Base-by-base conservation (phyloP, 2,113 vertebrate species). In the Mixornis gularis region DNA sequence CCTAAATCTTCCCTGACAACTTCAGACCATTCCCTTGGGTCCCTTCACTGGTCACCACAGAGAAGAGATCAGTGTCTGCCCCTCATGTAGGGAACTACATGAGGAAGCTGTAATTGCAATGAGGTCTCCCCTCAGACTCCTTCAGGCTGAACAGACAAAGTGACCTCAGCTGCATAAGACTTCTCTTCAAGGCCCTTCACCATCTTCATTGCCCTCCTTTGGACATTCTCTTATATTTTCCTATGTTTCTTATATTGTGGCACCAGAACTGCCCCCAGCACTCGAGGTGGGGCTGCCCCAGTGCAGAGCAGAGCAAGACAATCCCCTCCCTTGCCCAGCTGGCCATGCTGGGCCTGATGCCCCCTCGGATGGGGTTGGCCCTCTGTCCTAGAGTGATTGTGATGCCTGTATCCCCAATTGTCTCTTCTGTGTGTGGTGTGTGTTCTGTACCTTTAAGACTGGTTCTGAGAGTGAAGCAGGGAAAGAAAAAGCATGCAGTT, bases 131-230 rank as follows among this genome's bases (percentile, higher is more conserved):
- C 29, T 52, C 44, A 59, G 13, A 10, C 59, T 66, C 18, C 36
- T 29, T 18, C n/a, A 66, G 38, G 7, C 13, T 38, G 32, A 38
- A 44, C 65, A 6, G 38, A 13, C 8, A 6, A 24, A 58, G 18
- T 29, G 18, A 2, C 10, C 22, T 65, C 38, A 65, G 22, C 14
- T 1, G 0, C 10, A 3, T 3, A 9, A 0, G 0, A 13, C 22
- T 80, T 59, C 27, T 2, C 38, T 27, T 44, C 59, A 14, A 73
- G 32, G 8, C 6, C 17, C 8, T 43, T 58, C 51, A 36, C 15
- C 17, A 43, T 41, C 9, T 9, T 32, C 1, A 1, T 13, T 19
- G 32, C 59, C 27, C 22, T 73, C 16, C 36, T 73, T 40, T 17
- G 24, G 27, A 66, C 2, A 3, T 1, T 51, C 27, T 65, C 4